phyloP scores from a whole-genome alignment of 2,888 invertebrate species.

The Orthonychiurus folsomi region DNA sequence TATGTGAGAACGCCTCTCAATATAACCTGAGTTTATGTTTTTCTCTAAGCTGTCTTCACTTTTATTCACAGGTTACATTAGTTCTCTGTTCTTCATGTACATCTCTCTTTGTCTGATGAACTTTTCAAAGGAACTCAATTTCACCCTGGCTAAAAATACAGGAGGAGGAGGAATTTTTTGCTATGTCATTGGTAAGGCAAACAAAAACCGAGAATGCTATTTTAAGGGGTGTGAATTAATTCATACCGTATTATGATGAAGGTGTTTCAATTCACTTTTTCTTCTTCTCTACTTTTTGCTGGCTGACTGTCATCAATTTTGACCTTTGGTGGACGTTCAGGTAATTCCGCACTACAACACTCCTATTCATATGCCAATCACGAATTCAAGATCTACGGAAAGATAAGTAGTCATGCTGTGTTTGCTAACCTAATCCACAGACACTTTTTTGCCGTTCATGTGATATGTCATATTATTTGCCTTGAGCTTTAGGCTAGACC shows the following conservation, averaged over 20 bases:
- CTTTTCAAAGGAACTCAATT: neutral
- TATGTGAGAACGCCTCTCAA: conserved; percentile 27
- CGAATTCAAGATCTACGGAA: neutral
- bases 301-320: conserved; percentile 34
- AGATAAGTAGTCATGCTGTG: too few relatives aligned
- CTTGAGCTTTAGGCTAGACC: too few relatives aligned
- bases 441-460: too few relatives aligned
- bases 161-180: conserved; percentile 20
- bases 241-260: conserved; percentile 8
- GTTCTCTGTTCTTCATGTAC: neutral
- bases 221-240: neutral
- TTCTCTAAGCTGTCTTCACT: conserved; percentile 19
- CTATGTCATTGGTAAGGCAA: conserved; percentile 27
- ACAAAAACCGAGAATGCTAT: too few relatives aligned
- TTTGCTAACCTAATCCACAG: too few relatives aligned
- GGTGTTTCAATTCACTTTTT: conserved; percentile 31
- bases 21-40: conserved; percentile 30
- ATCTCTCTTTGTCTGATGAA: neutral
- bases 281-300: conserved; percentile 30
- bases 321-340: conserved; percentile 36
- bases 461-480: too few relatives aligned
- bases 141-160: neutral
- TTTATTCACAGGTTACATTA: neutral
- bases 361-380: neutral
- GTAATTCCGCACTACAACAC: conserved; percentile 21